phyloP scores from a whole-genome alignment of 1,140 invertebrate species.

The Schlechtendalia chinensis region DNA sequence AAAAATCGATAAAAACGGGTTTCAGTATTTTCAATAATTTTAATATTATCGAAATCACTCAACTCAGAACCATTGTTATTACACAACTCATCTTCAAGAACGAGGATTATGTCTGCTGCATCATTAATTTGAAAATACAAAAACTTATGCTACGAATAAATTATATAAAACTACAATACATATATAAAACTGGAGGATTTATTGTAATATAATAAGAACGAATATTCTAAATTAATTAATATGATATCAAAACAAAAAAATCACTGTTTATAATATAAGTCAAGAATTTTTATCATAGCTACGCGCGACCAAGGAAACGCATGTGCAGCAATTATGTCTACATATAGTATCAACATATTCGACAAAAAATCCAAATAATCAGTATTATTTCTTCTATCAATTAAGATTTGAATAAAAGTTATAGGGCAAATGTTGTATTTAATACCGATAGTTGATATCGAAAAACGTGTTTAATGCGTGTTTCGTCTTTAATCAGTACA shows the following conservation, averaged over 20 bases:
- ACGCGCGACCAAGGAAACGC: background rate
- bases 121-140: background rate
- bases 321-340: background rate
- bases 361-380: background rate
- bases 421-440: background rate
- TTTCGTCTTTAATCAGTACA: too few relatives aligned
- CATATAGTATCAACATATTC: background rate
- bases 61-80: background rate
- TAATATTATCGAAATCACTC: background rate
- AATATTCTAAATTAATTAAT: background rate
- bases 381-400: background rate
- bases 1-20: background rate
- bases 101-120: background rate
- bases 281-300: too few relatives aligned
- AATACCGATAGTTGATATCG: background rate
- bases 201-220: background rate
- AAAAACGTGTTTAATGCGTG: background rate
- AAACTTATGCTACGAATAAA: background rate
- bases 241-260: background rate
- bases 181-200: background rate
- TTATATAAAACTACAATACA: background rate
- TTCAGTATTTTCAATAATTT: background rate
- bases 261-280: too few relatives aligned
- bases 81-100: background rate
- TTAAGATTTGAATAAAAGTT: background rate